Conservation (phyloP, 2,797 vertebrate species). For the Leptoclinus maculatus region DNA sequence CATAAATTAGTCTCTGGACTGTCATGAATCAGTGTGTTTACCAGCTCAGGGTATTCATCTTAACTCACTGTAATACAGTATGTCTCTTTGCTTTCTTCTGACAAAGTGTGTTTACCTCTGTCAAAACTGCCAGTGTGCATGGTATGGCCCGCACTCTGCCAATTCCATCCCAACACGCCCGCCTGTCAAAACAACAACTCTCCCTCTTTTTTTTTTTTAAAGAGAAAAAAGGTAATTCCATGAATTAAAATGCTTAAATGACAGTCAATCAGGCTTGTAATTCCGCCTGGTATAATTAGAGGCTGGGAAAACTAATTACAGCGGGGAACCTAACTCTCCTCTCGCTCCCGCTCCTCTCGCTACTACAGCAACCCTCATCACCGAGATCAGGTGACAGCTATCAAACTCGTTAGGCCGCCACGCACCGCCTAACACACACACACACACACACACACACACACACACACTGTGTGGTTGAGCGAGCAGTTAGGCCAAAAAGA, state of each 20-base stretch:
- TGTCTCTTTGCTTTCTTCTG: constrained; percentile 35
- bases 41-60: constrained; percentile 19
- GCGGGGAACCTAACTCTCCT: constrained; percentile 88
- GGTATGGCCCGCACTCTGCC: constrained; percentile 45
- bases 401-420: constrained; percentile 82
- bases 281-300: constrained; percentile 89
- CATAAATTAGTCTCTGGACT: constrained; percentile 1
- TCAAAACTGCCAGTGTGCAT: constrained; percentile 50
- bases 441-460: constrained; percentile 11
- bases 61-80: constrained; percentile 29
- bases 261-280: constrained; percentile 91
- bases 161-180: constrained; percentile 64
- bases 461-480: constrained; percentile 61
- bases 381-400: constrained; percentile 89
- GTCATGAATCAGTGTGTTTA: constrained; percentile 23
- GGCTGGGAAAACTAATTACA: constrained; percentile 91
- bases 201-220: constrained; percentile 61
- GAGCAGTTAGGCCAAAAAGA: constrained; percentile 73
- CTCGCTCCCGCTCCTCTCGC: constrained; percentile 77
- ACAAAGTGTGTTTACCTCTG: constrained; percentile 60
- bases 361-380: constrained; percentile 85
- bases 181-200: constrained; percentile 78
- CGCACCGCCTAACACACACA: constrained; percentile 60
- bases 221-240: constrained; percentile 77
- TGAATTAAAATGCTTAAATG: constrained; percentile 89